phyloP scores from a whole-genome alignment of 1,140 invertebrate genomes.

The Neodiprion virginianus region DNA sequence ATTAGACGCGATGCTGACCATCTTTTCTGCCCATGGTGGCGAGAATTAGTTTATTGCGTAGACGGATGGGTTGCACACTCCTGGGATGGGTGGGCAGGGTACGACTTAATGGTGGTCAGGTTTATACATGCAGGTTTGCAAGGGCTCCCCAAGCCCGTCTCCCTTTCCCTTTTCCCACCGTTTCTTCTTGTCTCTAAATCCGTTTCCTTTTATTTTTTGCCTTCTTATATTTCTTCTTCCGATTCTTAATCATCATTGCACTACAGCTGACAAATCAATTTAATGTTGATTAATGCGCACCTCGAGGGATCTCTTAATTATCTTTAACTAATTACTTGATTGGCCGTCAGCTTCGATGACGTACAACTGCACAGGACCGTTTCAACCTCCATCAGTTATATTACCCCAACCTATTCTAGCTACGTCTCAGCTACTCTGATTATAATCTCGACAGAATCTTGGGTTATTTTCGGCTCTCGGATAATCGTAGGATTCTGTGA shows the following conservation, averaged over 20 bases:
- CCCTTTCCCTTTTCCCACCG: conserved; percentile 10
- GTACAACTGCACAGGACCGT: conserved; percentile 1
- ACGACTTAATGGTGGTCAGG: background rate
- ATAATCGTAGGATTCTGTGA: too few relatives aligned
- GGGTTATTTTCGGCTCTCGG: too few relatives aligned
- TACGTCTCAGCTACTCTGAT: too few relatives aligned
- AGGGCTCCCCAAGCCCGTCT: conserved; percentile 2
- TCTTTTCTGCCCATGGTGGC: background rate
- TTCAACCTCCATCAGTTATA: too few relatives aligned
- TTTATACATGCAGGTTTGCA: background rate
- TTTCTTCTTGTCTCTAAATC: conserved; percentile 11
- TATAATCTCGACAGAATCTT: too few relatives aligned
- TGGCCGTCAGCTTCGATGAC: conserved; percentile 38
- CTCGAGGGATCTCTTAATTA: conserved; percentile 48
- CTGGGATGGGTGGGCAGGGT: too few relatives aligned
- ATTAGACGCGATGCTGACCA: conserved; percentile 43
- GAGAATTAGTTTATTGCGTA: conserved; percentile 49
- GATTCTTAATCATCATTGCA: conserved; percentile 19
- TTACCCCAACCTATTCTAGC: too few relatives aligned
- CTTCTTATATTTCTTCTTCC: background rate
- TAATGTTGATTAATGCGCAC: conserved; percentile 51
- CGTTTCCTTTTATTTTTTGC: conserved; percentile 8
- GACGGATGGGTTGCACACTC: conserved; percentile 31
- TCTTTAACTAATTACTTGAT: conserved; percentile 50
- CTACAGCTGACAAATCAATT: conserved; percentile 53